phyloP scores from a whole-genome alignment of 2,888 invertebrate species.

The Drosophila nr. medialis region DNA sequence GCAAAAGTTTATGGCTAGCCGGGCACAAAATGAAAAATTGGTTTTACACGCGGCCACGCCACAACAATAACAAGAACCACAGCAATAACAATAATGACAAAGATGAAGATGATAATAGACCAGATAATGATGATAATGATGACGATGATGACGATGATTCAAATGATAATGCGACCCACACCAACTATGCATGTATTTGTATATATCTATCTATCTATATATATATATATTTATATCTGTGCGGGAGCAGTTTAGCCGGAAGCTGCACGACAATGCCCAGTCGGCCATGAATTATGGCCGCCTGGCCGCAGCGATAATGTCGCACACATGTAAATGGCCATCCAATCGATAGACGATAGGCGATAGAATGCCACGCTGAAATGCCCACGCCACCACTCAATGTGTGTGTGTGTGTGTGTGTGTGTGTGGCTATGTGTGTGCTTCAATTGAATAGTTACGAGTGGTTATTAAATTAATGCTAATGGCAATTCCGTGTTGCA shows the following conservation, averaged over 20 bases:
- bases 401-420: not conserved
- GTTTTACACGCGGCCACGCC: slow-evolving; percentile 72
- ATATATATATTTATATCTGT: not conserved
- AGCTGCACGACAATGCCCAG: slow-evolving; percentile 34
- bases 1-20: slow-evolving; percentile 75
- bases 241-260: slow-evolving; percentile 13
- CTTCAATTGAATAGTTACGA: slow-evolving; percentile 28
- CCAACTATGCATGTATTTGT: not conserved
- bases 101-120: slow-evolving; percentile 47
- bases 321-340: slow-evolving; percentile 47
- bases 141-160: slow-evolving; percentile 21
- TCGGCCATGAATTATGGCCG: slow-evolving; percentile 65
- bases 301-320: slow-evolving; percentile 49
- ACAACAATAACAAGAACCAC: slow-evolving; percentile 37
- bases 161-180: slow-evolving; percentile 35
- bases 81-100: slow-evolving; percentile 36
- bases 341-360: slow-evolving; percentile 64
- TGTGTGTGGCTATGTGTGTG: not conserved
- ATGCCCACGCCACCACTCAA: not conserved
- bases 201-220: not conserved
- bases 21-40: slow-evolving; percentile 75
- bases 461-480: slow-evolving; percentile 14
- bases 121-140: slow-evolving; percentile 16
- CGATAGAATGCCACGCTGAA: slow-evolving; percentile 9
- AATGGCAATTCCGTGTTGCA: slow-evolving; percentile 13